phyloP scores from a whole-genome alignment of 2,113 vertebrate species.

The Microtus richardsoni region DNA sequence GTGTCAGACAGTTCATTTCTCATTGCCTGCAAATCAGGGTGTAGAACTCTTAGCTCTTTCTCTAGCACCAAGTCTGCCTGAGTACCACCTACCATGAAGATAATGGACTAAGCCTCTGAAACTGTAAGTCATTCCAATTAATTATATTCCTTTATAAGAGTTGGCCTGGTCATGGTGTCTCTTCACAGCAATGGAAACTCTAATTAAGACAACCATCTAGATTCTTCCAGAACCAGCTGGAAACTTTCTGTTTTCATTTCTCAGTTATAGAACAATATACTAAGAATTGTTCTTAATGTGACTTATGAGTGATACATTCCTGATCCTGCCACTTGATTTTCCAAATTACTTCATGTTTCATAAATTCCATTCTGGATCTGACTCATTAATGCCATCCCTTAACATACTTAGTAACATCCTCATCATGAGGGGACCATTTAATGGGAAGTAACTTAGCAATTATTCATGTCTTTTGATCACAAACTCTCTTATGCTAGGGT shows the following conservation, averaged over 20 bases:
- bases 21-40: too few relatives aligned
- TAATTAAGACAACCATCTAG: background rate
- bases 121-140: too few relatives aligned
- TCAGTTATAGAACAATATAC: background rate
- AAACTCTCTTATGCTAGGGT: background rate
- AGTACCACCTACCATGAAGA: too few relatives aligned
- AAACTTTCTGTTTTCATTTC: background rate
- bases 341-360: background rate
- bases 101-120: too few relatives aligned
- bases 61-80: too few relatives aligned
- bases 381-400: background rate
- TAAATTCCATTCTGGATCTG: conserved; percentile 1
- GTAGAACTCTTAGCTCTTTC: too few relatives aligned
- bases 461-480: conserved; percentile 12
- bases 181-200: too few relatives aligned
- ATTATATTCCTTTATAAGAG: too few relatives aligned
- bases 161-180: too few relatives aligned
- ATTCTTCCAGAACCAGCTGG: background rate
- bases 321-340: background rate
- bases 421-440: background rate
- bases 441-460: background rate
- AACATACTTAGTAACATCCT: conserved; percentile 11
- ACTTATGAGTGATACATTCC: background rate
- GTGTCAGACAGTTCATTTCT: too few relatives aligned
- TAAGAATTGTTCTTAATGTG: background rate